Evolutionary conservation across 2,888 invertebrate genomes (phyloP).

Genomic region (Tipula lateralis): DNA sequence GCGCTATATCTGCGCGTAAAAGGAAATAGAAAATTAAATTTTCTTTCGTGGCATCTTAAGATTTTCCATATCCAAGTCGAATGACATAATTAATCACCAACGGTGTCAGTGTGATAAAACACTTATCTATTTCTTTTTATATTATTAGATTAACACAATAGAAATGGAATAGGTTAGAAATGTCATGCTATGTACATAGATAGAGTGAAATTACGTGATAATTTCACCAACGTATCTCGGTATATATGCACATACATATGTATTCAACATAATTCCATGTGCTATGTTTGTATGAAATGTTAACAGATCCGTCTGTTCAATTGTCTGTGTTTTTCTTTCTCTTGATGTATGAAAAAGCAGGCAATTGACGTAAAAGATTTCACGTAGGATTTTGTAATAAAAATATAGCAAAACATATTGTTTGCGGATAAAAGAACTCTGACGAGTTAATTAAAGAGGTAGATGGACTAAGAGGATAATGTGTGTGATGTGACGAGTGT

Average conservation of each 20-base stretch:
- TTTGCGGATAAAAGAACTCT: background rate
- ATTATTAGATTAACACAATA: conserved; percentile 6
- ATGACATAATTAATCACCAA: background rate
- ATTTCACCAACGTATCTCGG: too few species aligned
- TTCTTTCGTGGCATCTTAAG: background rate
- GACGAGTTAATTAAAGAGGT: background rate
- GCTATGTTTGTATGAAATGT: background rate
- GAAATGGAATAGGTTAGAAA: background rate
- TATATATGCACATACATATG: background rate
- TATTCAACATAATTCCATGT: background rate
- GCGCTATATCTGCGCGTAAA: background rate
- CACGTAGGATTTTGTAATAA: background rate
- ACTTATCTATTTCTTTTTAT: background rate
- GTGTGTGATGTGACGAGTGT: background rate
- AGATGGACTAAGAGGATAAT: background rate
- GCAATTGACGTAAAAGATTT: background rate
- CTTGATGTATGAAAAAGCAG: background rate
- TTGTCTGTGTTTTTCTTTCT: background rate
- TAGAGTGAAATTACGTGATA: background rate
- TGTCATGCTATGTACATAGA: background rate
- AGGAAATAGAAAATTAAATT: background rate
- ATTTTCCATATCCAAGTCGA: background rate
- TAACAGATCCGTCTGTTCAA: background rate
- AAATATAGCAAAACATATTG: background rate
- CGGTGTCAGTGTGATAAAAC: background rate